Base-by-base conservation (phyloP, 2,113 vertebrate genomes). In the Sciurus niger region DNA sequence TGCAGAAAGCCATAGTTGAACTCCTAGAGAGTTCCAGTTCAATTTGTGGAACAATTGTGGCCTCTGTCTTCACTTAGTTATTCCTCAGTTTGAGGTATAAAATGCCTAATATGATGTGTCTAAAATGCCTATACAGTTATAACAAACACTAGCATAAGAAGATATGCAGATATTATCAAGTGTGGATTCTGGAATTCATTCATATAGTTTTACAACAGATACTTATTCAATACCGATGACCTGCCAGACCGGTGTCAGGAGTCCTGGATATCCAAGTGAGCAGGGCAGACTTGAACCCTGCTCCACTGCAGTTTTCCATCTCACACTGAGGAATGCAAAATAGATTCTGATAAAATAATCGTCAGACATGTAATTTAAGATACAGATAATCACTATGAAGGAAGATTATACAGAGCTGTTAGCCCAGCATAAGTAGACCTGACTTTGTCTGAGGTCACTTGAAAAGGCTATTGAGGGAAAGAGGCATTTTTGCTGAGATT, bases 311-410 rank as follows among this genome's bases (percentile, higher is more conserved):
- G 2, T n/a, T 92, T 78, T 58, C 40, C n/a, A 6, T 28, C 55
- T 74, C 72, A n/a, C n/a, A 70, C 6, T 37, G 24, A 63, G 0
- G 12, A 74, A 20, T 12, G 32, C 48, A 67, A 89, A 90, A 32
- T 46, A 73, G 3, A 60, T 7, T 67, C 4, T 67, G 30, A 84
- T 68, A 92, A 97, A 85, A 60, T 55, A 43, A 88, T 70, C 55
- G 86, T 78, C 28, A 78, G 11, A 25, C 46, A 28, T 78, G 51
- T 30, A 78, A 53, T 43, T 94, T 80, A 68, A 97, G 89, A 82
- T n/a, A 73, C 51, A 68, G 9, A 8, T 85, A 92, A 90, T n/a
- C 46, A 55, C 1, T 51, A 34, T 70, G 43, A 93, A 85, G 32
- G 73, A 55, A 86, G 72, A 55, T 55, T 74, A 43, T 63, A 86